Conservation (phyloP, 2,888 invertebrate species). For the Didymodactylos carnosus region DNA sequence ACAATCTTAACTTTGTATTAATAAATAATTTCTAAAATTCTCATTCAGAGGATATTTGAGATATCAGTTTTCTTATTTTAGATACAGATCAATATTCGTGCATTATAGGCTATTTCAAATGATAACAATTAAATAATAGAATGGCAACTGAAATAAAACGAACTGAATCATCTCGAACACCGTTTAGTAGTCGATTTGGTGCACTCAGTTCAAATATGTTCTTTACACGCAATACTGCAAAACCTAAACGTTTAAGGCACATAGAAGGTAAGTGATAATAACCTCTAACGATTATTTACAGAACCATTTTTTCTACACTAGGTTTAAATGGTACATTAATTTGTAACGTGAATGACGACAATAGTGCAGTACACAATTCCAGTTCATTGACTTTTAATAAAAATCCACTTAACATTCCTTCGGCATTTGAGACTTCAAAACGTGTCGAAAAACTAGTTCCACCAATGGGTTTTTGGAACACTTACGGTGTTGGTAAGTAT, state of each 20-base stretch:
- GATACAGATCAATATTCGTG: no score
- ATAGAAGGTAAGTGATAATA: background rate
- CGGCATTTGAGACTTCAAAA: background rate
- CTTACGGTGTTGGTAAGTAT: constrained; percentile 7
- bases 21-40: no score
- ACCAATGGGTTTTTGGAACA: constrained; percentile 4
- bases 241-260: background rate
- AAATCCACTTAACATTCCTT: background rate
- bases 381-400: background rate
- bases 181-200: background rate
- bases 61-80: no score
- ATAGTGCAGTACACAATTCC: background rate
- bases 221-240: background rate
- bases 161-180: no score
- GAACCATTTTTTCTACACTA: background rate
- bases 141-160: no score
- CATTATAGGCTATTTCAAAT: no score
- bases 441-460: constrained; percentile 10
- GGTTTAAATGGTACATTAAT: constrained; percentile 11
- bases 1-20: no score
- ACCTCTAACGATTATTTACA: background rate
- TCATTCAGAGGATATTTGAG: no score
- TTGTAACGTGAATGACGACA: constrained; percentile 7
- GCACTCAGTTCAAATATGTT: background rate
- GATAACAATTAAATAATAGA: no score